Evolutionary conservation across 2,888 invertebrate species (phyloP).

Genomic region (Tetragnatha montana): DNA sequence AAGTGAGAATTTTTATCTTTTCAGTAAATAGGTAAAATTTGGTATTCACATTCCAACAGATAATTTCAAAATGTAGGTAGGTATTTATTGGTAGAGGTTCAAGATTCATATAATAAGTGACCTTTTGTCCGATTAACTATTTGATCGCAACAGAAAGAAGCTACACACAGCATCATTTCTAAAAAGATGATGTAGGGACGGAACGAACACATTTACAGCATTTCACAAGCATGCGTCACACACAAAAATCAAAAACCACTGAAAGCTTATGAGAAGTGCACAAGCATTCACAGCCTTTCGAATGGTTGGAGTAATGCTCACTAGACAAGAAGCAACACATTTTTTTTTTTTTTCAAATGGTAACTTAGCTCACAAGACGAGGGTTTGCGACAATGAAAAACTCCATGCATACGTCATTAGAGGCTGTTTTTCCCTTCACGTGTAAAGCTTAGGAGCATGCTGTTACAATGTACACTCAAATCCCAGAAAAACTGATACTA

Average conservation of each 20-base stretch:
- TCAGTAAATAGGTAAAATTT: no score
- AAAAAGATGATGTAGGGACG: not conserved
- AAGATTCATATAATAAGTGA: no score
- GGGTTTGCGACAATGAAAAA: slow-evolving; percentile 13
- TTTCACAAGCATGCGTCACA: slow-evolving; percentile 68
- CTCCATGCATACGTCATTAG: slow-evolving; percentile 21
- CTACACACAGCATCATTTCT: no score
- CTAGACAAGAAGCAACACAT: slow-evolving; percentile 51
- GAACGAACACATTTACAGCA: slow-evolving; percentile 37
- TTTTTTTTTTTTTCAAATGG: slow-evolving; percentile 7
- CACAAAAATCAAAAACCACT: slow-evolving; percentile 52
- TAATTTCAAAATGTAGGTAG: no score
- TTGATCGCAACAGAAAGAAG: no score
- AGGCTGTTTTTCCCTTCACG: slow-evolving; percentile 1
- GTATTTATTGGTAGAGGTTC: no score
- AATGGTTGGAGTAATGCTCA: slow-evolving; percentile 5
- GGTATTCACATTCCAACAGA: no score
- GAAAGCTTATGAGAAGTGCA: slow-evolving; percentile 53
- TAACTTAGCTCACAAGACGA: slow-evolving; percentile 27
- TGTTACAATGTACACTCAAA: not conserved
- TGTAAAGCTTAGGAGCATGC: not conserved
- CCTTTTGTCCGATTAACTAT: no score
- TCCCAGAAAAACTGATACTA: not conserved
- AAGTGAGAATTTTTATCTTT: no score
- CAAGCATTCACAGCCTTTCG: slow-evolving; percentile 45